Conservation (phyloP, 35 echinoderm and acorn worm genomes). For the Amphiura filiformis region DNA sequence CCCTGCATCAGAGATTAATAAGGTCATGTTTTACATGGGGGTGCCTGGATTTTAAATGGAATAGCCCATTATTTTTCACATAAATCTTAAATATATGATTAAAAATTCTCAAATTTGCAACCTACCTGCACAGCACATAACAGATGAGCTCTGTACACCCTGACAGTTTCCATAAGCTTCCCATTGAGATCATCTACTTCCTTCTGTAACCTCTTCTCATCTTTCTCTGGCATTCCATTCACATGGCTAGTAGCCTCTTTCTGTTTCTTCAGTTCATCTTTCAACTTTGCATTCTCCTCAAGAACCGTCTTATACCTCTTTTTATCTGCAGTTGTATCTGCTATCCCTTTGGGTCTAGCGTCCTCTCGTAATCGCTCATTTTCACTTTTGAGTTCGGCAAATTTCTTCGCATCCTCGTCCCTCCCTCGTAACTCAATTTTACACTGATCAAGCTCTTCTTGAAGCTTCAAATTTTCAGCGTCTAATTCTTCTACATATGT, state of each 20-base stretch:
- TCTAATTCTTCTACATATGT: slow-evolving; percentile 22
- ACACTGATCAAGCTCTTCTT: slow-evolving; percentile 39
- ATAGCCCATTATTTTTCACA: too few species aligned
- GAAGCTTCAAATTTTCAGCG: slow-evolving; percentile 47
- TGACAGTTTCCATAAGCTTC: slow-evolving; percentile 57
- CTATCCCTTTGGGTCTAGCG: neutral
- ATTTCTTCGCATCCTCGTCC: slow-evolving; percentile 27
- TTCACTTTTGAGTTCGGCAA: slow-evolving; percentile 37
- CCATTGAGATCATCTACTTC: slow-evolving; percentile 37
- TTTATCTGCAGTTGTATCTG: slow-evolving; percentile 15
- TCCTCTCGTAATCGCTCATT: slow-evolving; percentile 48
- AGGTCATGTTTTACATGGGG: too few species aligned
- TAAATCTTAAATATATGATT: too few species aligned
- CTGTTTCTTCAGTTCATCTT: slow-evolving; percentile 32
- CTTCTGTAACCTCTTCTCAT: slow-evolving; percentile 35
- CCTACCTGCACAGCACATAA: slow-evolving; percentile 81
- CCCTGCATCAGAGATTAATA: too few species aligned
- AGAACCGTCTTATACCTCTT: slow-evolving; percentile 56
- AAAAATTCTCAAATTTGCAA: too few species aligned
- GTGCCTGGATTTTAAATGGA: too few species aligned
- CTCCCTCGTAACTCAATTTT: slow-evolving; percentile 31
- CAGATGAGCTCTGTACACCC: slow-evolving; percentile 74
- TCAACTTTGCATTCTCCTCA: slow-evolving; percentile 69
- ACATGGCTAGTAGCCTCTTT: neutral
- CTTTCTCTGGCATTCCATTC: slow-evolving; percentile 4